Evolutionary conservation across 1,140 invertebrate species (phyloP), one percentile per base, ranked within the genome.

Genomic region (Drosophila parvula): DNA sequence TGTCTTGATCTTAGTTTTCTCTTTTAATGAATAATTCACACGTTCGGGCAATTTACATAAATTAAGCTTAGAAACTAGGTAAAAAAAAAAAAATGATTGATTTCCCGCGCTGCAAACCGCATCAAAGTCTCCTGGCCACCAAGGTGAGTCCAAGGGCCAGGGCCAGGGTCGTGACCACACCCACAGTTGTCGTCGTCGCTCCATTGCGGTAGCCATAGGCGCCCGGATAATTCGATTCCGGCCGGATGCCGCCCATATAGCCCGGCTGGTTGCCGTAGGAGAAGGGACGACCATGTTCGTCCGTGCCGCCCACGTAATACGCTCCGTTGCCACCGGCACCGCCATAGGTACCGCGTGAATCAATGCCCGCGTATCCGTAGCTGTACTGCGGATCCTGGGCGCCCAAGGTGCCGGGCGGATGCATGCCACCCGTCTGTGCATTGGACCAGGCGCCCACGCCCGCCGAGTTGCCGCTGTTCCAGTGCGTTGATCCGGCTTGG

Each of bases 271-370:
- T 36, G 62, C 74, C 28, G n/a, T 90, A 90, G 12, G 77, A 64
- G 32, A 71, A 90, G 40, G 83, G 79, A 1, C 82, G 62, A 0
- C 88, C 88, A 9, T 83, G 88, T 61, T 90, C 88, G 16, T 90
- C 88, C 7, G 79, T 76, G 41, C 88, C 82, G 38, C 82, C 67
- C 0, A 83, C 88, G 28, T 90, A 90, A 68, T 90, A 90, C 38
- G 77, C 88, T 0, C 88, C 88, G 34, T 90, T 90, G 53, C 88
- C 88, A 4, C 79, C 88, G 3, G 86, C 82, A 1, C 86, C 88
- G 9, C 88, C 88, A 8, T 90, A 90, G 16, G 71, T 44, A 0
- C 88, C 88, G 0, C 88, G 77, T 0, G 88, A 81, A 40, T 90
- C 88, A 27, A 90, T 43, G 38, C 88, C 88, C 4, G 77, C 88